phyloP scores from a whole-genome alignment of 2,888 invertebrate genomes.

The Epinotia ramella region DNA sequence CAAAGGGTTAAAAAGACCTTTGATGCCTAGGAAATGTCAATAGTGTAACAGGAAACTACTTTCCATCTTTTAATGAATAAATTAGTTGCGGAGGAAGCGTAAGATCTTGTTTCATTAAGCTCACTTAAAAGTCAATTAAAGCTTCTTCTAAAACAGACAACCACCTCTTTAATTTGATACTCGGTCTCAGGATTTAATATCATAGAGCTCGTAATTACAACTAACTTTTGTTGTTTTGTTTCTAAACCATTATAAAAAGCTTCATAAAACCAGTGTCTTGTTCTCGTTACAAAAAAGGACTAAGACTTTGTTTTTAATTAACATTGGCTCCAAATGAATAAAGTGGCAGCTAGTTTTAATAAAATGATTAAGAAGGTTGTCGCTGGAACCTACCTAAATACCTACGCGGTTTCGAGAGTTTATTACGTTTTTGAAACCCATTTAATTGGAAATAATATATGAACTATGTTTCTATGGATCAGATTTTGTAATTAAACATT shows the following conservation, averaged over 20 bases:
- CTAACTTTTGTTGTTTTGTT: constrained; percentile 12
- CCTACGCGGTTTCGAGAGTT: neutral
- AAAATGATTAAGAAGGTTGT: neutral
- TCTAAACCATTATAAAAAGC: neutral
- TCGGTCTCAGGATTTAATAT: constrained; percentile 19
- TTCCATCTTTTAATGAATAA: constrained; percentile 40
- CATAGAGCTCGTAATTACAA: constrained; percentile 2
- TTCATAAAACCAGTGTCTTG: neutral
- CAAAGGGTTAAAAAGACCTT: constrained; percentile 26
- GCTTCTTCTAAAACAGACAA: constrained; percentile 22
- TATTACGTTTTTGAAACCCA: neutral
- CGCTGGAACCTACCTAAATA: neutral
- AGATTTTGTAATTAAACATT: too few species aligned
- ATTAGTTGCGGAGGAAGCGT: constrained; percentile 36
- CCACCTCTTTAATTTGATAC: constrained; percentile 19
- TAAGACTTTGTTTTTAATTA: neutral
- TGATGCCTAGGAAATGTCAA: constrained; percentile 21
- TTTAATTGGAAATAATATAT: neutral
- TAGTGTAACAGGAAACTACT: constrained; percentile 18
- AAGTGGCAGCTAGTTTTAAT: neutral
- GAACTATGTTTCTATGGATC: too few species aligned
- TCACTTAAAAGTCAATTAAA: constrained; percentile 40
- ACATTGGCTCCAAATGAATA: neutral
- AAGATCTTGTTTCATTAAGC: constrained; percentile 39
- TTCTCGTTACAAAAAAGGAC: neutral